Percentiles rank a stretch among this genome's conserved stretches.
phyloP scores from a whole-genome alignment of 2,113 vertebrate genomes.

The Rousettus leschenaultii region DNA sequence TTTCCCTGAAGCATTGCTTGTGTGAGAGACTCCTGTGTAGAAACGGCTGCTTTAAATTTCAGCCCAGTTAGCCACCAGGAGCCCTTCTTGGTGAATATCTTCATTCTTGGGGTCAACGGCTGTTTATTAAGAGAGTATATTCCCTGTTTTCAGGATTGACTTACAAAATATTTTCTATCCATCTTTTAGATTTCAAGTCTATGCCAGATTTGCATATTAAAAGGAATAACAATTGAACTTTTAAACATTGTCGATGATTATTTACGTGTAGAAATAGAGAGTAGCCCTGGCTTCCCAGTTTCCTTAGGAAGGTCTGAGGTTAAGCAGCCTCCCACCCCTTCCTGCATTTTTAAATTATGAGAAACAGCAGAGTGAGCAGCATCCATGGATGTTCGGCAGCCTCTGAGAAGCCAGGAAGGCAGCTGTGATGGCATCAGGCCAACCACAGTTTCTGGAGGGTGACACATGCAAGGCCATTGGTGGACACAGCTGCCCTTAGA shows the following conservation, averaged over 20 bases:
- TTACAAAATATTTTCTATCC: background rate
- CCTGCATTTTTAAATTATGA: slow-evolving; percentile 20
- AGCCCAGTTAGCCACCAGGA: background rate
- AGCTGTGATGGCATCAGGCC: background rate
- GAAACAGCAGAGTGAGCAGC: background rate
- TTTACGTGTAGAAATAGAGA: background rate
- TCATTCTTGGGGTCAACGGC: background rate
- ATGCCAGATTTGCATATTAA: background rate
- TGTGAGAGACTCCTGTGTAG: background rate
- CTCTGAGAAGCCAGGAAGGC: background rate
- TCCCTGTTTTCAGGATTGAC: background rate
- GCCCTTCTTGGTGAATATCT: background rate
- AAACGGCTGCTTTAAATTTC: background rate
- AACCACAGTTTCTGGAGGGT: background rate
- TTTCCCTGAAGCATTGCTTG: background rate
- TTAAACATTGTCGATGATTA: background rate
- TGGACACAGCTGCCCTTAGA: background rate
- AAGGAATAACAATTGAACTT: background rate
- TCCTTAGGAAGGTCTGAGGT: slow-evolving; percentile 7
- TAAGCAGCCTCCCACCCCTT: background rate
- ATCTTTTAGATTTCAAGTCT: background rate
- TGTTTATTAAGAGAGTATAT: background rate
- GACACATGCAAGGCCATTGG: background rate
- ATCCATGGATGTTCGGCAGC: background rate
- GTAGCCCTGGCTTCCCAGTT: background rate